Base-by-base conservation (phyloP, 2,888 invertebrate genomes). In the Zootermopsis nevadensis region DNA sequence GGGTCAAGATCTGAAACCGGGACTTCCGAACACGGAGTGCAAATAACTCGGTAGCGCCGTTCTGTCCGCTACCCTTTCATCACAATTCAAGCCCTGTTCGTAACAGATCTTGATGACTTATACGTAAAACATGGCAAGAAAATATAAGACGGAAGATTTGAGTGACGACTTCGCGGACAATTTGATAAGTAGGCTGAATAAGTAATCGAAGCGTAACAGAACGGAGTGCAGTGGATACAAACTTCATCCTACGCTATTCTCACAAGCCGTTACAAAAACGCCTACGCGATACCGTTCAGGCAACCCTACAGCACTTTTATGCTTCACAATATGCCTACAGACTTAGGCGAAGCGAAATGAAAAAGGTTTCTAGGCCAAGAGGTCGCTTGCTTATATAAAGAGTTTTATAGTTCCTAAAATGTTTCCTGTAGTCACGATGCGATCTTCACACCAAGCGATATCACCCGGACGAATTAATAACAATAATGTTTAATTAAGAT, bases 281-380 rank as follows among this genome's bases (percentile, higher is more conserved):
- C 69, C 33, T 33, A 69, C 69, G 22, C 69, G 22, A 6, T 30
- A 33, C 19, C 22, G 33, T 15, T 33, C 33, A 69, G 69, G 69
- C 30, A 69, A 69, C 15, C 15, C 33, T 33, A 33, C 69, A 69
- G 0, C 33, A 69, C 69, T 69, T 69, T 33, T 22, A 15, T 12
- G 69, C 30, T 31, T 69, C 15, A 69, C 8, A 3, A 69, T 2
- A 69, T 69, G 69, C 69, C 69, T 69, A 69, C 31, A 30, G 12
- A 69, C 33, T 33, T 33, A 12, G 33, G 69, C 33, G 69, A 69
- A 30, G 31, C 15, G 22, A 69, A 33, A 30, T 8, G 22, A 33
- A 69, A 33, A 69, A 69, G 69, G 69, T 69, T 69, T 69, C 24
- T 69, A 33, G 69, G 69, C 33, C 69, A 69, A 69, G 69, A 31